Base-by-base conservation (phyloP, 2,113 vertebrate genomes). In the Furnarius figulus region DNA sequence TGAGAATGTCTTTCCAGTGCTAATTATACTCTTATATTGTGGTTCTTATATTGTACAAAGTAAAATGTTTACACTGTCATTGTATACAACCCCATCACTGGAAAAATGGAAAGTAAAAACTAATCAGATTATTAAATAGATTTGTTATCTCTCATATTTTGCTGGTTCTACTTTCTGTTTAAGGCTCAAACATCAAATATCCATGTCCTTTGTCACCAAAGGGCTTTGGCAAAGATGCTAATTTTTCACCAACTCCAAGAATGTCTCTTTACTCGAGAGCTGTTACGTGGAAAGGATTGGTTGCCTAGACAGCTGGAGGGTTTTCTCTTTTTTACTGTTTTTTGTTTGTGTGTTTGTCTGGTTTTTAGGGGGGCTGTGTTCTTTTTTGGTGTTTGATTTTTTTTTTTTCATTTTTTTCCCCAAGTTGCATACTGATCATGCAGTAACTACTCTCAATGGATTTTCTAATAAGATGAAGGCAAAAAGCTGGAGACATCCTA, bases 11-110 rank as follows among this genome's bases (percentile, higher is more conserved):
- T 96, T 94, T 86, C 70, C 89, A 92, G 83, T 0, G 0, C 91
- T 97, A 96, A 97, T 97, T 96, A 49, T 63, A 68, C 53, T 78
- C n/a, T 44, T 91, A 83, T 91, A 10, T 93, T 94, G 90, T 91
- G 55, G n/a, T 81, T 87, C 81, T 94, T 87, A 19, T 31, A 70
- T 93, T 96, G 79, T 89, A 24, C 52, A 82, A 84, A 87, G 46
- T 79, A 94, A 95, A 95, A 90, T 95, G 84, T 97, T 97, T 94
- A 74, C 90, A 89, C 46, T 96, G 89, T 89, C 91, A 65, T 56
- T 87, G 42, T 65, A n/a, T 70, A 94, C 27, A 79, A 7, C 52
- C 85, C 53, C 65, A 55, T 72, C 59, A 65, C 7, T 92, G 66
- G 31, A 73, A 87, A 95, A 89, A 65, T 39, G 2, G 44, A 93